Evolutionary conservation across 2,888 invertebrate species (phyloP), one percentile per base, ranked within the genome.

Genomic region (Trissolcus brochymenae): DNA sequence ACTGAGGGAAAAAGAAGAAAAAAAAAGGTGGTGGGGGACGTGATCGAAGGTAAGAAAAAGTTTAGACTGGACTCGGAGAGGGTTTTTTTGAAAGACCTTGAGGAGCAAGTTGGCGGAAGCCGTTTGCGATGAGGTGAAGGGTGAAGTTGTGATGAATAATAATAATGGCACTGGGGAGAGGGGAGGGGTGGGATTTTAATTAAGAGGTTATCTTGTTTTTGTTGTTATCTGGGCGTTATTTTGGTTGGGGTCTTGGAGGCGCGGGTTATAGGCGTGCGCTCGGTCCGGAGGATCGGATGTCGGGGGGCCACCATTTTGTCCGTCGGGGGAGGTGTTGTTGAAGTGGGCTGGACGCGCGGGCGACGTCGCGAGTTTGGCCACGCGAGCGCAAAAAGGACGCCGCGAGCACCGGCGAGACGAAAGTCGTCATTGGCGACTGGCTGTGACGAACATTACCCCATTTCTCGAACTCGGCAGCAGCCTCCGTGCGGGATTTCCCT

Each of bases 271-370:
- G 43, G n/a, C 85, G 82, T 84, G 9, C 14, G 50, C 9, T 50
- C 83, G 82, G 82, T 82, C 82, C 82, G 84, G 84, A 85, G 80
- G 84, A 83, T 84, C 84, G 83, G 85, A 83, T 82, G 85, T 86
- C 86, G 87, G 85, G 88, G 88, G 88, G 87, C 90, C 89, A 87
- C 90, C 90, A 90, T 90, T 90, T 90, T 90, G 90, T 89, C 85
- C 85, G 86, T 88, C 87, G 87, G 88, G 89, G 90, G 89, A 88
- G 89, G 89, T 87, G 88, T 87, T 86, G 85, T 87, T 86, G 85
- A 84, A 85, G 87, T 87, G 87, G 86, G 87, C 83, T 83, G 84
- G 85, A 84, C 84, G 87, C 43, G 4, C 43, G 43, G 11, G 43
- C 13, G 41, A 41, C 51, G 49, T 19, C 50, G 50, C 49, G 41